These are phyloP conservation scores for Cliona cf. orientalis DNA, from an alignment of 37 sponge, comb jelly and placozoan species.

Conservation along the genomic window DNA sequence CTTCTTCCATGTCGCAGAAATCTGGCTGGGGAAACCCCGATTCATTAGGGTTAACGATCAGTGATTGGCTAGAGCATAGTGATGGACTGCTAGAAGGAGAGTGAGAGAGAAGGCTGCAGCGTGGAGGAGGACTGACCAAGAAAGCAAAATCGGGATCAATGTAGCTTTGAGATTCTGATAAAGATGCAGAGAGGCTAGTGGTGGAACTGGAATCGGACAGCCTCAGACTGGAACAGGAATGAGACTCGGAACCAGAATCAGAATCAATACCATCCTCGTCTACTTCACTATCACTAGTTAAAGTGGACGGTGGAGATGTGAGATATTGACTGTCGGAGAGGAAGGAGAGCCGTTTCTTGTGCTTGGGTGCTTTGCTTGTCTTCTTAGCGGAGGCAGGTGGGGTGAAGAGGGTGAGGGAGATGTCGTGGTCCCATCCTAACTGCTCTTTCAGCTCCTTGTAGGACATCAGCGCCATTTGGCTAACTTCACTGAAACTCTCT, in stretches of 20 bases:
- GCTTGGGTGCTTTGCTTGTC: background rate
- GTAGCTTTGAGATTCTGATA: no score
- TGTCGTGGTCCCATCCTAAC: background rate
- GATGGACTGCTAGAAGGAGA: no score
- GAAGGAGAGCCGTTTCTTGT: background rate
- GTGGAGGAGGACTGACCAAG: no score
- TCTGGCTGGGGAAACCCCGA: no score
- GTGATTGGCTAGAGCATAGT: no score
- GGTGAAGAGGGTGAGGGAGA: background rate
- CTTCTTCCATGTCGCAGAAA: no score
- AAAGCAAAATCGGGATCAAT: no score
- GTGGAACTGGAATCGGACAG: background rate
- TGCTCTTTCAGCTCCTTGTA: background rate
- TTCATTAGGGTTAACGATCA: no score
- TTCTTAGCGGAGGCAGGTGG: background rate
- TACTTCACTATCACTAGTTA: background rate
- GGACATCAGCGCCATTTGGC: background rate
- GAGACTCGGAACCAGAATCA: no score
- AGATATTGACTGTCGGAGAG: background rate
- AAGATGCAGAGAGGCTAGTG: background rate
- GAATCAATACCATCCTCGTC: background rate
- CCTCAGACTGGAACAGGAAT: no score
- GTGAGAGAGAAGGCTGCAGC: no score
- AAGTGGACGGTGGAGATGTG: background rate
- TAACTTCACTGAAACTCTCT: no score